Conservation (phyloP, 2,113 vertebrate species). For the Rhineura floridana region DNA sequence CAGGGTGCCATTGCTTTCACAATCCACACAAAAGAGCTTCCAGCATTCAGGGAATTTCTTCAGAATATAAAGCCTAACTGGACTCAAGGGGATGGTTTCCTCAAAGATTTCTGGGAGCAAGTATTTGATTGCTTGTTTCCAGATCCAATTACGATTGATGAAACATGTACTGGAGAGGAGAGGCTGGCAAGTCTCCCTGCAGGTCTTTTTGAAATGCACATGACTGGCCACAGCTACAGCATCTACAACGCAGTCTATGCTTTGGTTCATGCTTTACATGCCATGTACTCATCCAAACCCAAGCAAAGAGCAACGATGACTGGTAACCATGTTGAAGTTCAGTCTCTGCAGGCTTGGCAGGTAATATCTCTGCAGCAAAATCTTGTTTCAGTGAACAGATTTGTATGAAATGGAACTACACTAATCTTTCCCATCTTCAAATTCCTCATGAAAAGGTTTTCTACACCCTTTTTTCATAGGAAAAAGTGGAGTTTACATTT, state of each 20-base stretch:
- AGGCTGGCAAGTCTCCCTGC: background rate
- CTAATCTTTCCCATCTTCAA: too few relatives aligned
- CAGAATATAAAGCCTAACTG: background rate
- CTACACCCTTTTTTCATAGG: too few relatives aligned
- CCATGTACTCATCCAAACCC: background rate
- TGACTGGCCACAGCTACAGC: background rate
- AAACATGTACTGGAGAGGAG: background rate
- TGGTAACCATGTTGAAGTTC: background rate
- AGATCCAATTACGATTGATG: too few relatives aligned
- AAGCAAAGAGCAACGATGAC: background rate
- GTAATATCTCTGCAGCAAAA: background rate
- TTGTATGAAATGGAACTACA: too few relatives aligned
- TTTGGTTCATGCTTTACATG: background rate
- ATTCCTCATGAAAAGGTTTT: too few relatives aligned
- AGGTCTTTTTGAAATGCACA: background rate
- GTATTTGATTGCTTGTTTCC: background rate
- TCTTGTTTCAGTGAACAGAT: background rate
- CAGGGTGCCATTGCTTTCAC: background rate
- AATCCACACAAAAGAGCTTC: background rate
- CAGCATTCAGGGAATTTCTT: background rate
- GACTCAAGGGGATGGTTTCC: background rate
- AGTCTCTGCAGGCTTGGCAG: background rate
- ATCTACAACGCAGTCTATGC: background rate
- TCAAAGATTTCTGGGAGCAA: background rate
- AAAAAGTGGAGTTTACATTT: too few relatives aligned